Conservation (phyloP, 2,888 invertebrate genomes). For the Aspidiotus destructor region DNA sequence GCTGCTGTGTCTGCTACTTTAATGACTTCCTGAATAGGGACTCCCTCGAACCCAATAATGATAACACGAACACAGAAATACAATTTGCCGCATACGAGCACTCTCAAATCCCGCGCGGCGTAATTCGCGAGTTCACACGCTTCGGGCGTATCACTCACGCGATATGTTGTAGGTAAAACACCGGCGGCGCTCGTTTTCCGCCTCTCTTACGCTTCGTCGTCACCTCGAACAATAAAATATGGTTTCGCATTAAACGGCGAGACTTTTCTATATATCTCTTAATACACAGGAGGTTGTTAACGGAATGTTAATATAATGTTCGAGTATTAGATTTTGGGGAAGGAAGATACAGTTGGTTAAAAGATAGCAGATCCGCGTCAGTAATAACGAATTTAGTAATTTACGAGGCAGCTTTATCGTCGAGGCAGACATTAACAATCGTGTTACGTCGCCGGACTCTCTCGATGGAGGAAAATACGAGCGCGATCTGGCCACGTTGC, state of each 20-base stretch:
- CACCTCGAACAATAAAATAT: constrained; percentile 6
- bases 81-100: too few relatives aligned
- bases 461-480: background rate
- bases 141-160: background rate
- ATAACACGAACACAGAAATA: too few relatives aligned
- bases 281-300: constrained; percentile 30
- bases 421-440: constrained; percentile 27
- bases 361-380: constrained; percentile 30
- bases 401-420: constrained; percentile 30
- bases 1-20: too few relatives aligned
- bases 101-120: too few relatives aligned
- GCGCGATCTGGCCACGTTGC: background rate
- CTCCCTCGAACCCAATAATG: too few relatives aligned
- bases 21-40: too few relatives aligned
- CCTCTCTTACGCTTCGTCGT: too few relatives aligned
- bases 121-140: too few relatives aligned
- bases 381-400: constrained; percentile 32
- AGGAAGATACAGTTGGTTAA: constrained; percentile 13
- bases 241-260: constrained; percentile 14
- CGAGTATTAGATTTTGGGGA: constrained; percentile 20
- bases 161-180: background rate
- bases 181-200: background rate
- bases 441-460: constrained; percentile 15
- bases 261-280: constrained; percentile 28
- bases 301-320: constrained; percentile 30